Evolutionary conservation across 2,797 vertebrate genomes (phyloP).

Genomic region (Vultur gryphus): DNA sequence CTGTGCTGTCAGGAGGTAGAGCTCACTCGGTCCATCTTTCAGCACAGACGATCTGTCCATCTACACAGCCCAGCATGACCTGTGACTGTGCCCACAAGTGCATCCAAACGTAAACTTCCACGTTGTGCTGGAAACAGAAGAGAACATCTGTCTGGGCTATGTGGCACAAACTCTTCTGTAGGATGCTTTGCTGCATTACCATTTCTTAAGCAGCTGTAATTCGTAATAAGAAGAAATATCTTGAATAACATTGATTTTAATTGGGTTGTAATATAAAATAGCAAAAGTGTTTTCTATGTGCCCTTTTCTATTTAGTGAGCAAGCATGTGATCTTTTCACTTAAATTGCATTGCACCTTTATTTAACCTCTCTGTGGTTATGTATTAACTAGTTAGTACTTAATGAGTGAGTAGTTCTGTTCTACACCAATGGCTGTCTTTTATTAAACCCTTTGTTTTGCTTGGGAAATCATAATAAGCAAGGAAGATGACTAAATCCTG

Average conservation of each 20-base stretch:
- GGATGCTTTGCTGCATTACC: neutral
- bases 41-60: neutral
- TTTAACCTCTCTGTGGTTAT: constrained; percentile 24
- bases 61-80: neutral
- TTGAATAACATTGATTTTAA: neutral
- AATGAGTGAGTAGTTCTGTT: neutral
- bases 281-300: neutral
- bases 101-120: neutral
- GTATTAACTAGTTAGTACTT: constrained; percentile 44
- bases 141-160: neutral
- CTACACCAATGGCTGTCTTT: neutral
- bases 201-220: neutral
- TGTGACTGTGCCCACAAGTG: neutral
- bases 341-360: neutral
- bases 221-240: neutral
- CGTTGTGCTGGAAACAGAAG: neutral
- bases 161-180: neutral
- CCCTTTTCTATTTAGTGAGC: neutral
- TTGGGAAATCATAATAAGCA: constrained; percentile 3
- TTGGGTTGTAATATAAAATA: neutral
- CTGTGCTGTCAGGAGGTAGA: neutral
- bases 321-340: neutral
- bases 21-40: neutral
- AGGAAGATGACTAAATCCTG: neutral
- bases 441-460: neutral